Evolutionary conservation across 2,797 vertebrate species (phyloP), one percentile per base, ranked within the genome.

Genomic region (Prunella strophiata): DNA sequence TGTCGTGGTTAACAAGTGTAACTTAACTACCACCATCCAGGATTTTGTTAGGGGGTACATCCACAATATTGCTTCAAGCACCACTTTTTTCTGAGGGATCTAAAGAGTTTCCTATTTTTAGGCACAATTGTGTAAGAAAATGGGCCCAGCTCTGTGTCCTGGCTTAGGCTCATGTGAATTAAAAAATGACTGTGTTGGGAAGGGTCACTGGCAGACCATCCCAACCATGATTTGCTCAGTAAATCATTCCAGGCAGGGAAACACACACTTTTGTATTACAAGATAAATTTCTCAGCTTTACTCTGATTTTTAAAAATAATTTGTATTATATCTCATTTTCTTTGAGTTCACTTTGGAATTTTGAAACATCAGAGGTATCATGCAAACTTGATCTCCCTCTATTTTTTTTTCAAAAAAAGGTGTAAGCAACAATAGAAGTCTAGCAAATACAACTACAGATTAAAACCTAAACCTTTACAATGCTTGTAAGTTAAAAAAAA

Each of bases 71-170:
- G 13, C 16, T 91, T 12, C 29, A 70, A 85, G 15, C 13, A 76
- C 5, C 16, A 32, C 8, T 70, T 85, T 65, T 40, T 3, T 29
- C 27, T 51, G 29, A 71, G n/a, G 40, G 12, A 17, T 67, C 9
- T 45, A 16, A 48, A 47, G 71, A 66, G 0, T 1, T 36, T 79
- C 36, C 51, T 68, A 10, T 76, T 42, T 58, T 51, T n/a, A 83
- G 29, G 32, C 10, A 38, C 2, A 27, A 14, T 7, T 71, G 7
- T 59, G 9, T 34, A 54, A 79, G 21, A 74, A 88, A 77, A 86
- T 3, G 11, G 14, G 9, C 5, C 14, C 70, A 75, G 10, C 0
- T 3, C 3, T 36, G 9, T 51, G 20, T 63, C 7, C 12, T 50
- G 34, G 21, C 4, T 85, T 43, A 27, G 13, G 16, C 13, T 79